Conservation (phyloP, 2,797 vertebrate genomes). For the Lagodon rhomboides region DNA sequence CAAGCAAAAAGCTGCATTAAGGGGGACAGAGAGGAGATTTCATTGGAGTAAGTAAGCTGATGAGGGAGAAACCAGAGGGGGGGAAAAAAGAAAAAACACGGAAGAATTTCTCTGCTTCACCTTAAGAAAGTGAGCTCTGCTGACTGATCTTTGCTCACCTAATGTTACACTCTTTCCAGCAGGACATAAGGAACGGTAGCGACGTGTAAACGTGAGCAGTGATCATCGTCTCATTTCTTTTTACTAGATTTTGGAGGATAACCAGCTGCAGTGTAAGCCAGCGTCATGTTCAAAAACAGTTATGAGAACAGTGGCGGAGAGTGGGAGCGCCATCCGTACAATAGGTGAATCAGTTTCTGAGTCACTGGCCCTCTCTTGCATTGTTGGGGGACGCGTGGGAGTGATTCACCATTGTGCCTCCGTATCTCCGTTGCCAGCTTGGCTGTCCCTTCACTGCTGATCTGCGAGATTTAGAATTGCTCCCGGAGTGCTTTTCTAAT, state of each 20-base stretch:
- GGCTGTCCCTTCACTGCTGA: constrained; percentile 78
- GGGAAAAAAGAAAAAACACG: constrained; percentile 4
- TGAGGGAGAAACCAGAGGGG: constrained; percentile 54
- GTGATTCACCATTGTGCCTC: constrained; percentile 78
- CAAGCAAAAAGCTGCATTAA: constrained; percentile 79
- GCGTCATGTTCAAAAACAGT: constrained; percentile 10
- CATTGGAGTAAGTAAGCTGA: constrained; percentile 64
- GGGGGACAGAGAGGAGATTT: constrained; percentile 71
- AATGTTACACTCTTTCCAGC: constrained; percentile 32
- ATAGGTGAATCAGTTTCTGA: constrained; percentile 65
- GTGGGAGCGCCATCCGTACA: constrained; percentile 34
- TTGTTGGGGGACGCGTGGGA: constrained; percentile 71
- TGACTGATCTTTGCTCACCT: constrained; percentile 32
- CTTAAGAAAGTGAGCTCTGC: constrained; percentile 39
- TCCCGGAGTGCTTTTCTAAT: constrained; percentile 78
- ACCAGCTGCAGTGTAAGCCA: constrained; percentile 9
- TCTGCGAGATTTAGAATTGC: constrained; percentile 79
- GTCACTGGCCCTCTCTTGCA: constrained; percentile 64
- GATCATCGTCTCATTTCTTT: constrained; percentile 7
- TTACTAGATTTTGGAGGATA: constrained; percentile 18
- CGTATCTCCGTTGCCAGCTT: constrained; percentile 80
- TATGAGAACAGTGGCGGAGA: constrained; percentile 13
- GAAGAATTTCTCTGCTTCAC: constrained; percentile 41
- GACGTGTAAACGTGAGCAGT: constrained; percentile 11
- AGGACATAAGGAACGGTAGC: constrained; percentile 6